Percentiles rank a stretch among this genome's conserved stretches.
These are phyloP conservation scores for Doris montereyensis DNA, from an alignment of 2,888 invertebrate species.

Conservation along the genomic window DNA sequence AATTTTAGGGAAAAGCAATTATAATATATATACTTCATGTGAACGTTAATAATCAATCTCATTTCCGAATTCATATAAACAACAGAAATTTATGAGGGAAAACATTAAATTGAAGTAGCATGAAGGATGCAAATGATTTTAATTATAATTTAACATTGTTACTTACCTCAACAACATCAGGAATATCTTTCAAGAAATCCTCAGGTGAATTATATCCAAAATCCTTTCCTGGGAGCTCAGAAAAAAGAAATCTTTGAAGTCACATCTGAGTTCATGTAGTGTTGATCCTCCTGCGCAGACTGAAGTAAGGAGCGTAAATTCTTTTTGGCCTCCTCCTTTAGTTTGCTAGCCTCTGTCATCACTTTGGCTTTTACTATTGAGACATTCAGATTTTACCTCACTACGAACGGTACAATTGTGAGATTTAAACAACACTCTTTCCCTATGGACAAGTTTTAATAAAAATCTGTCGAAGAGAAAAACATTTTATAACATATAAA, in stretches of 20 bases:
- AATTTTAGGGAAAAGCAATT: too few species aligned
- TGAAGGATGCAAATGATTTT: too few species aligned
- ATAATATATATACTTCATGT: too few species aligned
- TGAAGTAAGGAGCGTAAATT: constrained; percentile 58
- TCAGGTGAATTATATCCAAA: constrained; percentile 57
- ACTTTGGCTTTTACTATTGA: too few species aligned
- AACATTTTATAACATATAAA: too few species aligned
- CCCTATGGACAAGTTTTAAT: too few species aligned
- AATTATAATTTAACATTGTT: too few species aligned
- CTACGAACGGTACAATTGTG: too few species aligned
- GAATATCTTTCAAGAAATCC: constrained; percentile 54
- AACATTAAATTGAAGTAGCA: too few species aligned
- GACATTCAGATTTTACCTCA: too few species aligned
- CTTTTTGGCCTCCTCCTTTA: constrained; percentile 53
- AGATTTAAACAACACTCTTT: too few species aligned
- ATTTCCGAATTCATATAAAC: not conserved
- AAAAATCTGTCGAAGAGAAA: too few species aligned
- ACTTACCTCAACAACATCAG: constrained; percentile 52
- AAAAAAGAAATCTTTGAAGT: constrained; percentile 55
- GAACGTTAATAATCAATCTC: not conserved
- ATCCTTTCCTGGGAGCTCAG: constrained; percentile 51
- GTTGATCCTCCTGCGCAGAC: constrained; percentile 58
- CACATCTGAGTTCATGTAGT: constrained; percentile 52
- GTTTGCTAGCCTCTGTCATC: constrained; percentile 32
- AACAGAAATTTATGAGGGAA: not conserved